These are phyloP conservation scores for Catharus ustulatus DNA, from an alignment of 2,797 vertebrate species.

Conservation along the genomic window DNA sequence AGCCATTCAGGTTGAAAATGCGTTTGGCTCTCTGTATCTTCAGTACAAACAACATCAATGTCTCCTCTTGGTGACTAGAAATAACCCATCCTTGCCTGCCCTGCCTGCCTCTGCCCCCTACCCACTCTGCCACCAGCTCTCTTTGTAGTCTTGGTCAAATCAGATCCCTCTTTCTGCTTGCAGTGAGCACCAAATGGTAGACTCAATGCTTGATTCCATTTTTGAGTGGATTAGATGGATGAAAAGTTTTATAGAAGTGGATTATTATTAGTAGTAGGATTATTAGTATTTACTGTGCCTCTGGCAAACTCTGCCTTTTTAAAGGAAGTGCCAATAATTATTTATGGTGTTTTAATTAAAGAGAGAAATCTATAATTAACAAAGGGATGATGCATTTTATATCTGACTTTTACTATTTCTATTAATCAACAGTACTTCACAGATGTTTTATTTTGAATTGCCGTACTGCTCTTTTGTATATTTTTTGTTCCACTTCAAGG, in stretches of 20 bases:
- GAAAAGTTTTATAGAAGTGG: background rate
- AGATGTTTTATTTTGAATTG: background rate
- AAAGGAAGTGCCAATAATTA: background rate
- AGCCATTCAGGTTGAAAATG: background rate
- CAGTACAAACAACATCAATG: background rate
- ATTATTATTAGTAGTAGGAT: background rate
- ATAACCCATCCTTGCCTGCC: background rate
- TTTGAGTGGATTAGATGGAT: background rate
- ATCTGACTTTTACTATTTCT: conserved; percentile 4
- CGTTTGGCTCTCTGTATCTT: background rate
- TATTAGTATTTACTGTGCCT: conserved; percentile 20
- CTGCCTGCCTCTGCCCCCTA: background rate
- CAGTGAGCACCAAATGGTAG: background rate
- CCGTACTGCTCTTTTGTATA: background rate
- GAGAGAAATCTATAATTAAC: conserved; percentile 13
- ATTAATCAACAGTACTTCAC: background rate
- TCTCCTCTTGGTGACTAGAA: background rate
- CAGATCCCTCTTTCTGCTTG: background rate
- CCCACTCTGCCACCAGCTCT: background rate
- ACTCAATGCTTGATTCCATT: background rate
- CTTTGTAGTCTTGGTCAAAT: background rate
- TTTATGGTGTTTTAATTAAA: conserved; percentile 41
- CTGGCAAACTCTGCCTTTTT: conserved; percentile 17
- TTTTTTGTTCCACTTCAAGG: background rate
- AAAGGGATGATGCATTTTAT: background rate